These are phyloP conservation scores for Furcula furcula DNA, from an alignment of 2,888 invertebrate genomes.

Conservation along the genomic window DNA sequence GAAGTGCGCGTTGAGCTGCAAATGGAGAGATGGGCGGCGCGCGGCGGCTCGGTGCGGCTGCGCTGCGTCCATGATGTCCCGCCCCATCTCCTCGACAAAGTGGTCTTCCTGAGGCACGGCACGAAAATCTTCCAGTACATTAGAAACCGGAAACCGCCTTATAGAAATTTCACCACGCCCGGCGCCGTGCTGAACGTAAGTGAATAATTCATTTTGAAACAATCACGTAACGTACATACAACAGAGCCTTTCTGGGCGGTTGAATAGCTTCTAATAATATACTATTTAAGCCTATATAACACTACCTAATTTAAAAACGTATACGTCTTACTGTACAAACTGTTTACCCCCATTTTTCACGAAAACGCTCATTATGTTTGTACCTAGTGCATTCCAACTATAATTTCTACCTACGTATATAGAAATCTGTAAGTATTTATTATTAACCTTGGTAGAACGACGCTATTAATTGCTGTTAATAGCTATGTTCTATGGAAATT, in stretches of 20 bases:
- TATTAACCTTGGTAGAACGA: no score
- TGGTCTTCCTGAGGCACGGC: constrained; percentile 86
- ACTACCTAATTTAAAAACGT: no score
- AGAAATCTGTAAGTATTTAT: no score
- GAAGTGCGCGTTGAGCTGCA: constrained; percentile 85
- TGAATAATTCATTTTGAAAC: constrained; percentile 33
- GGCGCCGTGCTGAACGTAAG: constrained; percentile 90
- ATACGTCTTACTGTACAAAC: no score
- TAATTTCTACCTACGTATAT: no score
- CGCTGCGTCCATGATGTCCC: constrained; percentile 89
- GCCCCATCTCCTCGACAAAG: constrained; percentile 88
- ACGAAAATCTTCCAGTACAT: constrained; percentile 91
- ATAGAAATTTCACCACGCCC: constrained; percentile 84
- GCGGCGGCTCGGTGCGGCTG: constrained; percentile 86
- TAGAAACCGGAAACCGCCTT: constrained; percentile 88
- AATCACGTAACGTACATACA: constrained; percentile 8
- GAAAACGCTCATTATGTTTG: no score
- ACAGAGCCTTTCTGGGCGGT: constrained; percentile 10
- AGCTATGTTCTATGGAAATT: no score
- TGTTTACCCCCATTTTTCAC: no score
- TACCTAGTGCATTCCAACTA: no score
- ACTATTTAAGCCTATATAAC: no score
- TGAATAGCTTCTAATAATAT: constrained; percentile 10
- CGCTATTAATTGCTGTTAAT: no score
- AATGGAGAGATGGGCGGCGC: constrained; percentile 87